phyloP scores from a whole-genome alignment of 2,113 vertebrate genomes.

The Microcebus lehilahytsara region DNA sequence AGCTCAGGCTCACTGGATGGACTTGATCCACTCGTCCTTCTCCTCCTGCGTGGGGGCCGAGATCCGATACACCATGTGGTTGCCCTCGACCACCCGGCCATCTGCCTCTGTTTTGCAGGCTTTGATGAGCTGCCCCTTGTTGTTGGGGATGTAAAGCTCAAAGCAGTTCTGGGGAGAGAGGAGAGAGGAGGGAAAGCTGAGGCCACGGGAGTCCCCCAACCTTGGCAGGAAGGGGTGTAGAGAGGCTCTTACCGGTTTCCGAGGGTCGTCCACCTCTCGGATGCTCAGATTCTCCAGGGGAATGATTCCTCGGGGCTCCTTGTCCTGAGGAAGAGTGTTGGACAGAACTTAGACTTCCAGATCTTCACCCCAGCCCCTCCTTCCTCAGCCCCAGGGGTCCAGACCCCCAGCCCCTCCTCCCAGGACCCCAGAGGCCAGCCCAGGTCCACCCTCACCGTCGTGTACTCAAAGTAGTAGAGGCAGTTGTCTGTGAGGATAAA shows the following conservation, averaged over 20 bases:
- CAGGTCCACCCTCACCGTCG: slow-evolving; percentile 86
- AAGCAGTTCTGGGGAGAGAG: slow-evolving; percentile 89
- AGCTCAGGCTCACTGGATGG: slow-evolving; percentile 89
- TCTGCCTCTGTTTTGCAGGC: slow-evolving; percentile 95
- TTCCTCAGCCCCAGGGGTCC: background rate
- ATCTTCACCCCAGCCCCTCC: background rate
- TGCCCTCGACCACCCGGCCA: slow-evolving; percentile 94
- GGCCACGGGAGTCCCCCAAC: background rate
- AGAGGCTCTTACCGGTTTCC: slow-evolving; percentile 79
- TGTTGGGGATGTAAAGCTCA: slow-evolving; percentile 95
- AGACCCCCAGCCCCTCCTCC: accelerated
- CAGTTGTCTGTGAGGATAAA: slow-evolving; percentile 97
- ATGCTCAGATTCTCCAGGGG: slow-evolving; percentile 95
- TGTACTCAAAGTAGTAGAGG: slow-evolving; percentile 96
- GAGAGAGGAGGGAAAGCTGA: too few species aligned
- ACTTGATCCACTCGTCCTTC: slow-evolving; percentile 97
- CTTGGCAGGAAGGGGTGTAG: accelerated
- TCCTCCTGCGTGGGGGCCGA: slow-evolving; percentile 95
- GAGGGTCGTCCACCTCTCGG: slow-evolving; percentile 93
- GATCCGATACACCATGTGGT: slow-evolving; percentile 96
- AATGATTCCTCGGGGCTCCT: slow-evolving; percentile 87
- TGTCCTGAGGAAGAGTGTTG: slow-evolving; percentile 70
- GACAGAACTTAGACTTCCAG: background rate
- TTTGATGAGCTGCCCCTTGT: slow-evolving; percentile 95
- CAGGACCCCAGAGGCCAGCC: background rate